A percentile compares a stretch with the other conserved stretches of the same genome.
Conservation (phyloP, 1,140 invertebrate species). For the Conus ventricosus region DNA sequence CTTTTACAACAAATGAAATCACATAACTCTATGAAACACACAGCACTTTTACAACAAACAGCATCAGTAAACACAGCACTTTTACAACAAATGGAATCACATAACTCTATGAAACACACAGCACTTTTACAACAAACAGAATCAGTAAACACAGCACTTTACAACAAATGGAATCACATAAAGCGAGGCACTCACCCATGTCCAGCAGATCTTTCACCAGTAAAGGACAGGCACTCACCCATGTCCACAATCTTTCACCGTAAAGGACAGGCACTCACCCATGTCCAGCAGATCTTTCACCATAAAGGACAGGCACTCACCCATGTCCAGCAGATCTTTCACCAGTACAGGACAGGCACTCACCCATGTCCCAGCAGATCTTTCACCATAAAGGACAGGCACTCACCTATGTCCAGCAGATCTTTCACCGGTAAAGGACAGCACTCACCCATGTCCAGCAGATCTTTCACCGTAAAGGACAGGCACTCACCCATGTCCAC, state of each 20-base stretch:
- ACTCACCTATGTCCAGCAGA: slow-evolving; percentile 72
- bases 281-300: slow-evolving; percentile 72
- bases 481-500: slow-evolving; percentile 68
- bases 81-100: no score
- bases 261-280: slow-evolving; percentile 53
- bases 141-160: no score
- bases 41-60: no score
- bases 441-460: slow-evolving; percentile 71
- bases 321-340: slow-evolving; percentile 72
- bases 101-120: no score
- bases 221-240: slow-evolving; percentile 53
- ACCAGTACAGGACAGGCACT: slow-evolving; percentile 40
- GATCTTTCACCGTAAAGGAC: slow-evolving; percentile 61
- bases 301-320: slow-evolving; percentile 45
- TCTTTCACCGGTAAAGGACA: slow-evolving; percentile 61
- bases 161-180: no score
- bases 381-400: slow-evolving; percentile 46
- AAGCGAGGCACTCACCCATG: slow-evolving; percentile 59
- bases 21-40: no score
- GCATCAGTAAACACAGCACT: no score
- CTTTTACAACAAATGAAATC: no score
- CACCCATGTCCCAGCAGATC: slow-evolving; percentile 74
- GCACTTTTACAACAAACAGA: no score
- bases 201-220: slow-evolving; percentile 72
- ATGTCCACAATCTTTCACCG: slow-evolving; percentile 72